Evolutionary conservation across 1,140 invertebrate species (phyloP), one percentile per base, ranked within the genome.

Genomic region (Megalopta genalis): DNA sequence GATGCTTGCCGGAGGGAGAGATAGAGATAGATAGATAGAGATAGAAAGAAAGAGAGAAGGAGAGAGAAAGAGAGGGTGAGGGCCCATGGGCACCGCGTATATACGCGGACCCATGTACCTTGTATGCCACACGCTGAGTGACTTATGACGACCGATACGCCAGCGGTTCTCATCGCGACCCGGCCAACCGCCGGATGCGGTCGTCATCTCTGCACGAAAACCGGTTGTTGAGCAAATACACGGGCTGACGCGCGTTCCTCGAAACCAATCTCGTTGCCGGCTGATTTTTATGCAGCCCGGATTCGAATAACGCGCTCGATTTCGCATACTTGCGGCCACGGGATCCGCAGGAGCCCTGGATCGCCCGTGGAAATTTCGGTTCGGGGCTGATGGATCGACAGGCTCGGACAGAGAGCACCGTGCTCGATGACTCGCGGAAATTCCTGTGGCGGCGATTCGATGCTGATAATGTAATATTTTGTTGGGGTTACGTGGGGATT

Each of bases 101-200:
- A 52, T 62, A 52, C 54, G 25, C 60, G 80, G 82, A 70, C 74
- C 82, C 84, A 64, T 89, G 87, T 89, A 83, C 76, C 64, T 60
- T 81, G 82, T 86, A 77, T 64, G 81, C 89, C 88, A 88, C 88
- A 90, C 87, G 88, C 89, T 89, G 88, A 89, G 89, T 90, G 89
- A 90, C 89, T 90, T 90, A 90, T 86, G 89, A 87, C 84, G 84
- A 81, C 70, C 84, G 80, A 87, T 87, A 83, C 74, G 52, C 49
- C 87, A 89, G 88, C 70, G 89, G 84, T 87, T 87, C 89, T 90
- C 89, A 83, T 82, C 52, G 42, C 25, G 52, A 69, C 39, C 42
- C 14, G 14, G 21, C 14, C 37, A 27, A 16, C 14, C 32, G 14
- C 14, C 21, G 3, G 2, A n/a, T 16, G 37, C 37, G 42, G 8